Base-by-base conservation (phyloP, 1,140 invertebrate species). In the Anadara kagoshimensis region DNA sequence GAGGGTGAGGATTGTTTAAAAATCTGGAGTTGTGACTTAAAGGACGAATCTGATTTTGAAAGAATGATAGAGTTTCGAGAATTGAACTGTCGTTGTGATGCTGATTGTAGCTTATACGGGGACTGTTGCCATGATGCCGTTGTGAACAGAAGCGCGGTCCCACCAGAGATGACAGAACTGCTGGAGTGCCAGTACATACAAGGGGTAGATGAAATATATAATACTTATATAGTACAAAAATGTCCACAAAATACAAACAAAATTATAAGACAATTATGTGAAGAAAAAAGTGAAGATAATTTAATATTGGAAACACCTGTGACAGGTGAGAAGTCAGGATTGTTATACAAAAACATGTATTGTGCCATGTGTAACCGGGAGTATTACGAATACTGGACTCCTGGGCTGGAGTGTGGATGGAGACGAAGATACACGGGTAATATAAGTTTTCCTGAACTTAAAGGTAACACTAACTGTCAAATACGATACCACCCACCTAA, bases 301-400 rank as follows among this genome's bases (percentile, higher is more conserved):
- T 22, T 59, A 41, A 54, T 54, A 26, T 36, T 41, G 14, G 8
- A 54, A n/a, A 69, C 59, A 20, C 67, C 63, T 16, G 67, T 62
- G 4, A 65, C 41, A 47, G 68, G 73, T 10, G 41, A 26, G 45
- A 54, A 24, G 16, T 54, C 62, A 5, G 68, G 68, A 20, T 70
- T 65, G 16, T 12, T 67, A 7, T 75, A 75, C 26, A 59, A 24
- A 47, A 75, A 75, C 47, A 66, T 67, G 73, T 75, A 64, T 36
- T 75, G 73, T 44, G 73, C 73, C 12, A 45, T 57, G n/a, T 75
- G 73, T 66, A 54, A 75, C 41, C 7, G n/a, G 8, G 73, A 75
- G 5, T 36, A 70, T 5, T 75, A 59, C 16, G 5, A 56, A 3
- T 43, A 41, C 3, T 70, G 67, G 73, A 57, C 53, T 16, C 22